Base-by-base conservation (phyloP, 92 coral and sea anemone genomes). In the Pocillopora grandis region DNA sequence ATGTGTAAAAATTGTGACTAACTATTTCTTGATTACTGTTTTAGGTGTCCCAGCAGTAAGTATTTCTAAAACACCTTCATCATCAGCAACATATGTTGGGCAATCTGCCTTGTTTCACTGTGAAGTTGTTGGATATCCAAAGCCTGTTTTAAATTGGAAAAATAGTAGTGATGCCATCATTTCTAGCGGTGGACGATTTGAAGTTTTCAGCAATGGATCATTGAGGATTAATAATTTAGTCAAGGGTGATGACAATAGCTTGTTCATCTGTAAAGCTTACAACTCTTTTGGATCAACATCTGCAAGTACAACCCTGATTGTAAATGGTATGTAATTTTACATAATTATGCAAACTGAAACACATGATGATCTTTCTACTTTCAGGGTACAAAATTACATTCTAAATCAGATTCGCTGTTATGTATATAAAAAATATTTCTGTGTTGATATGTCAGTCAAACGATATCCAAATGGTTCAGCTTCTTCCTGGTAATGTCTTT, bases 51-150 rank as follows among this genome's bases (percentile, higher is more conserved):
- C 97, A 27, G 82, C 72, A n/a, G 78, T 93, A 14, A 27, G 42
- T 31, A 81, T 35, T 37, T 69, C 42, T 69, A n/a, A 84, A 64
- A 84, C 92, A 13, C 98, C 98, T 21, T 79, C 87, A 4, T 67
- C 80, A 1, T 42, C 78, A 37, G 80, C 88, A 18, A 84, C 93
- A 18, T 95, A 94, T 69, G 87, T 88, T 33, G 91, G 94, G 18
- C 90, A 90, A 69, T 77, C 91, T 11, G 99, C 90, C 8, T 36
- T 55, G 17, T 94, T 96, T 55, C 88, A 87, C 67, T 96, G 99
- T 76, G 88, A 74, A 27, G 87, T 76, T 49, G 82, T 76, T 71
- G 92, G 93, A 18, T 55, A 73, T 37, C 89, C 90, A 7, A 52
- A 37, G 17, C 92, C 92, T 0, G 65, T 66, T 70, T 83, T 90